A percentile compares a stretch with the other conserved stretches of the same genome.
phyloP scores from a whole-genome alignment of 2,113 vertebrate genomes.

The Emydura subglobosa region DNA sequence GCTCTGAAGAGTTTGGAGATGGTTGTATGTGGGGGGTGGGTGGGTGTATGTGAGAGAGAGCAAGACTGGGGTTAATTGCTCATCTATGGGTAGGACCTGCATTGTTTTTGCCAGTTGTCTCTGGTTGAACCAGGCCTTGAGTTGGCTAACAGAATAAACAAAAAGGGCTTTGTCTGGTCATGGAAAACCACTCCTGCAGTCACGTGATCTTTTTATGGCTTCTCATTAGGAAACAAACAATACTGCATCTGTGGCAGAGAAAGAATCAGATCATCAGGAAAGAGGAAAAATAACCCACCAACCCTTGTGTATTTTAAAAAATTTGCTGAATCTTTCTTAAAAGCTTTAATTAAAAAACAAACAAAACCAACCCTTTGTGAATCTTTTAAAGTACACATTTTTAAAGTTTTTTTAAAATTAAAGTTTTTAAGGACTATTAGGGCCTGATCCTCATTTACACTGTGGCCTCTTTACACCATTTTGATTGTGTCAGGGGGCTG shows the following conservation, averaged over 20 bases:
- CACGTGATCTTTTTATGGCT: slow-evolving; percentile 20
- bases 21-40: not conserved
- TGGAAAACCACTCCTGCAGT: slow-evolving; percentile 19
- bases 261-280: not conserved
- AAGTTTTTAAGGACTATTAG: not conserved
- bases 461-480: not conserved
- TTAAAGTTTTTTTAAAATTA: not conserved
- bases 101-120: slow-evolving; percentile 7
- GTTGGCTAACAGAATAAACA: slow-evolving; percentile 30
- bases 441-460: not conserved
- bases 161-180: slow-evolving; percentile 39
- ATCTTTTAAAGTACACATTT: not conserved
- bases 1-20: not conserved
- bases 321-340: not conserved
- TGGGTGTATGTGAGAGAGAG: not conserved
- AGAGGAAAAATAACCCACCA: not conserved
- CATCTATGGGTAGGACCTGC: not conserved
- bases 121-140: slow-evolving; percentile 17
- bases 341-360: slow-evolving; percentile 18
- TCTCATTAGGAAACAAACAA: slow-evolving; percentile 22
- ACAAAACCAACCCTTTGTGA: not conserved
- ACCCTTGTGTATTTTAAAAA: not conserved
- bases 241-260: slow-evolving; percentile 38
- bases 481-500: not conserved
- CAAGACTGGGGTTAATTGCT: not conserved